phyloP scores from a whole-genome alignment of 2,888 invertebrate species.

The Eilema griseolum region DNA sequence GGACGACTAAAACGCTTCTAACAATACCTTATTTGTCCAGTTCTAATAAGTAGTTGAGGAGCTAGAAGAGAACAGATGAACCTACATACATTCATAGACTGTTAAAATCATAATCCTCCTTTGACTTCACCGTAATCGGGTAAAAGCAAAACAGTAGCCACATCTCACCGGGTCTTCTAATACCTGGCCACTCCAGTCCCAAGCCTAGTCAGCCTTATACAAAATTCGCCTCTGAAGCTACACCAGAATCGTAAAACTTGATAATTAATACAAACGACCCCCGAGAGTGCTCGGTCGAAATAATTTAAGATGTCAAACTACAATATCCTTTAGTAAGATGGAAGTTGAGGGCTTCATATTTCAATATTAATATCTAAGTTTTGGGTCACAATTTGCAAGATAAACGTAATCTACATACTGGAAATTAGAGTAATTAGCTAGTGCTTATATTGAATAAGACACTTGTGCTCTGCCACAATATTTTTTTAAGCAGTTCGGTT shows the following conservation, averaged over 20 bases:
- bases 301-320: conserved; percentile 34
- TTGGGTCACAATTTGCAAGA: not conserved
- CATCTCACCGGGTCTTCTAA: no score
- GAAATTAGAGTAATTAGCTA: not conserved
- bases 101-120: no score
- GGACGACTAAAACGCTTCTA: no score
- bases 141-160: no score
- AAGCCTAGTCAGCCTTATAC: not conserved
- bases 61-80: no score
- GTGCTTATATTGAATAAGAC: no score
- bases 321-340: conserved; percentile 27
- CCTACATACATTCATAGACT: no score
- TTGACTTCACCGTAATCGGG: no score
- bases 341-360: conserved; percentile 9
- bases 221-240: conserved; percentile 1
- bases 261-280: conserved; percentile 18
- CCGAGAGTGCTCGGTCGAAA: conserved; percentile 22
- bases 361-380: conserved; percentile 11
- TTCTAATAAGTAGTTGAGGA: no score
- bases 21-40: no score
- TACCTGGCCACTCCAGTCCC: not conserved
- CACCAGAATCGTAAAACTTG: not conserved
- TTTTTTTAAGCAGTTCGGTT: no score
- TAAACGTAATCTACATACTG: not conserved
- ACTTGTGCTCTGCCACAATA: no score